Conservation (phyloP, 2,113 vertebrate genomes). For the Narcine bancroftii region DNA sequence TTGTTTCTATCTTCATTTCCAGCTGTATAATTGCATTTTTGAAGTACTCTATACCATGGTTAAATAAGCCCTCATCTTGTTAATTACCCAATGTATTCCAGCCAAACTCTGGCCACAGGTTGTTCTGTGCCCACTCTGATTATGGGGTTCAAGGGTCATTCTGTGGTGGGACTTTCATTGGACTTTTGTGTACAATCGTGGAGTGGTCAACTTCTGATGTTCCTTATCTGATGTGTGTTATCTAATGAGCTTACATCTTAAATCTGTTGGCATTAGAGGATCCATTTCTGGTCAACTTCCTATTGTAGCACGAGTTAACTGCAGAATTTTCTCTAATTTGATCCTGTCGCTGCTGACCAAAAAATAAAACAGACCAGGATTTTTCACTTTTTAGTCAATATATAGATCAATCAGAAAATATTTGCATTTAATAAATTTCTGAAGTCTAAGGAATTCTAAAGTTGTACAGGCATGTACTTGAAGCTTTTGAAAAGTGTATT, state of each 20-base stretch:
- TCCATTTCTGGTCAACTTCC: not conserved
- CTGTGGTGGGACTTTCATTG: not conserved
- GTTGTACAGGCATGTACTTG: not conserved
- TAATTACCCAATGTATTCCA: not conserved
- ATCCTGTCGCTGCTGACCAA: too few relatives aligned
- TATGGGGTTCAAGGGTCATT: not conserved
- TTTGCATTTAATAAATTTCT: not conserved
- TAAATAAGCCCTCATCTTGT: not conserved
- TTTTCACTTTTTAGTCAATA: not conserved
- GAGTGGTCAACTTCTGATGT: not conserved
- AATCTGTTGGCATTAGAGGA: not conserved
- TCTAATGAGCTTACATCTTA: not conserved
- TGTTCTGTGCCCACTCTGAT: not conserved
- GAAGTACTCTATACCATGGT: not conserved
- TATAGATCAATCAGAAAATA: not conserved
- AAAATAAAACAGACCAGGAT: too few relatives aligned
- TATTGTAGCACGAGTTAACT: too few relatives aligned
- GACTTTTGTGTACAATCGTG: not conserved
- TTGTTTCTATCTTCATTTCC: not conserved
- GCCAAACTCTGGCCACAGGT: not conserved
- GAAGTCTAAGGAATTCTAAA: not conserved
- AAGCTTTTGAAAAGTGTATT: not conserved
- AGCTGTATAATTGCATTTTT: not conserved
- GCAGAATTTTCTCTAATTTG: too few relatives aligned
- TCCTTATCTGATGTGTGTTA: not conserved